phyloP scores from a whole-genome alignment of 2,888 invertebrate species.

The Bhutanitis thaidina region DNA sequence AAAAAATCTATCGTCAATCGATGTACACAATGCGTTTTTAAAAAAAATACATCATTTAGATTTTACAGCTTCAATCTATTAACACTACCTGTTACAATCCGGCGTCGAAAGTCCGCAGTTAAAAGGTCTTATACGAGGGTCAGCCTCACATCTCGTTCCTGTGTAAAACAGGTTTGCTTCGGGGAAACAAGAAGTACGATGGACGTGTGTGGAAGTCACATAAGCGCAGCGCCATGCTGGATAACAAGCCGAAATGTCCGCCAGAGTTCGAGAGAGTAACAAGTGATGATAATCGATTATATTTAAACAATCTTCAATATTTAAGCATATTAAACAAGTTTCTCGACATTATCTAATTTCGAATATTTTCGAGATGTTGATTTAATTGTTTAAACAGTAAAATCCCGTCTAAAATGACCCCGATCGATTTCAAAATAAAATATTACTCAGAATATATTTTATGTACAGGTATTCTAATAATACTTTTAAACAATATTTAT shows the following conservation, averaged over 20 bases:
- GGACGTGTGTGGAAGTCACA: neutral
- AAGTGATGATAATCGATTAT: neutral
- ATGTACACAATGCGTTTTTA: conserved; percentile 29
- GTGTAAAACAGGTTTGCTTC: conserved; percentile 21
- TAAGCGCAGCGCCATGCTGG: conserved; percentile 3
- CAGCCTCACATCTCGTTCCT: conserved; percentile 8
- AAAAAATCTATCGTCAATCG: conserved; percentile 35
- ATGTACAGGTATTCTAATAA: conserved; percentile 76
- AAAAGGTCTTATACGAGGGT: conserved; percentile 11
- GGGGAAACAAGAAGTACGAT: neutral
- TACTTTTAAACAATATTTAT: conserved; percentile 79
- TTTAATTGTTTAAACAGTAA: conserved; percentile 2
- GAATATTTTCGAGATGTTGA: neutral
- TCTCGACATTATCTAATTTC: neutral
- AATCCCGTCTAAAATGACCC: conserved; percentile 21
- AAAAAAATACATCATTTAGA: conserved; percentile 8
- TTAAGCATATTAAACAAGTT: neutral
- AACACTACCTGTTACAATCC: conserved; percentile 19
- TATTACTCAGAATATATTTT: conserved; percentile 61
- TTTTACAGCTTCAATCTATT: conserved; percentile 19
- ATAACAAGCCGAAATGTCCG: neutral
- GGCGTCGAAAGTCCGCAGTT: conserved; percentile 9
- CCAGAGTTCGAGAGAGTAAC: neutral
- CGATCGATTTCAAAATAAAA: conserved; percentile 49
- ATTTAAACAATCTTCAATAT: neutral